Base-by-base conservation (phyloP, 1,140 invertebrate species). In the Heliothis virescens region DNA sequence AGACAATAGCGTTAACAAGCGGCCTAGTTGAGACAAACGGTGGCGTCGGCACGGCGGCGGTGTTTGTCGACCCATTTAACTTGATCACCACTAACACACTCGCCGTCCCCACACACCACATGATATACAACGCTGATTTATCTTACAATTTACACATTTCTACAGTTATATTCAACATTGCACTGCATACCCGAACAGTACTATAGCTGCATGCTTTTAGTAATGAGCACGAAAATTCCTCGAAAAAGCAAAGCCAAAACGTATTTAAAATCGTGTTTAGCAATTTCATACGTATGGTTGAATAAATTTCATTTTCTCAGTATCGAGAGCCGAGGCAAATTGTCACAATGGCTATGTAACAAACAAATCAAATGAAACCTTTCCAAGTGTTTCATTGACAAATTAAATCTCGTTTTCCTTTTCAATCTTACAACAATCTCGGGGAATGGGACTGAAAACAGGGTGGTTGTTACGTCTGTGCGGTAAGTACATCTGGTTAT, bases 1-100 rank as follows among this genome's bases (percentile, higher is more conserved):
- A 85, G 83, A 87, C 84, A 86, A 89, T 87, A 71, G 89, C 86
- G 87, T 89, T 93, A 93, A 92, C 89, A 92, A 92, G 81, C 88
- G 92, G 87, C 90, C 92, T 89, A 91, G 89, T 92, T 92, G 87
- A 85, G 83, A 86, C 83, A 85, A 86, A 87, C 84, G 83, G 81
- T 82, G 86, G 80, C 89, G 86, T 86, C 89, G 86, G 83, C 85
- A 74, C 83, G 90, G 55, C 89, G 84, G 79, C 78, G 78, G 72
- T 84, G 82, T 87, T 86, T 84, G 85, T 63, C 89, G 90, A 87
- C 86, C 87, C 86, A 91, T 92, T 93, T 91, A 90, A 86, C 85
- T 84, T 86, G 85, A 88, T 90, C 85, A 84, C 81, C 52, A 80
- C 53, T 69, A 59, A 84, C 83, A 71, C 79, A 81, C 81, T 41